Base-by-base conservation (phyloP, 2,113 vertebrate genomes). In the Chaetodon auriga region DNA sequence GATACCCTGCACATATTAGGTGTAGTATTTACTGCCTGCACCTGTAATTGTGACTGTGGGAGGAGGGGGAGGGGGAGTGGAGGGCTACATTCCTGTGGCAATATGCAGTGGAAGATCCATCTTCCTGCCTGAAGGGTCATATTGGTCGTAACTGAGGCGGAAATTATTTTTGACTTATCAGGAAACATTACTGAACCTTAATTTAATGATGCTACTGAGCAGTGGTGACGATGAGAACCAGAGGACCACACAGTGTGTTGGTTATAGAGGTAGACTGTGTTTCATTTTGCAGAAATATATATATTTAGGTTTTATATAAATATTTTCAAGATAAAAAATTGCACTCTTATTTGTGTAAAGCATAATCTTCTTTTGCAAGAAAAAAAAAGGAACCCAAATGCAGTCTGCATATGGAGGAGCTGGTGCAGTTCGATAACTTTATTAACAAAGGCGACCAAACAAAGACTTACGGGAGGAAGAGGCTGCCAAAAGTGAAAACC, bases 91-190 rank as follows among this genome's bases (percentile, higher is more conserved):
- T 68, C 41, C 46, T 18, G 51, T 61, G 65, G 35, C 65, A 81
- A 18, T 72, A 5, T 53, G 35, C 18, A 30, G 16, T 4, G 35
- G 51, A 53, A 51, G 55, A 78, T 81, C 78, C 21, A 57, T 81
- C 70, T 70, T 76, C 36, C 43, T 66, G 53, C 30, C 46, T 48
- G 36, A 86, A 88, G 83, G 86, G 82, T 86, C 43, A 69, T 53
- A 9, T 30, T 35, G 38, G 23, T 68, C 73, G 78, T 68, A 57
- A 23, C 45, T 53, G 38, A 68, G 23, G 73, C 82, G 70, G 78
- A 90, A 85, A 85, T 85, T 51, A 77, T 75, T 74, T 75, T 48
- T 54, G 53, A 60, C 68, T 75, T 80, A 55, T 87, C 48, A 23
- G 66, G 48, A 38, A 71, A n/a, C 16, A 51, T 83, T 51, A 75